Evolutionary conservation across 2,113 vertebrate species (phyloP).

Genomic region (pig (Sus scrofa)): DNA sequence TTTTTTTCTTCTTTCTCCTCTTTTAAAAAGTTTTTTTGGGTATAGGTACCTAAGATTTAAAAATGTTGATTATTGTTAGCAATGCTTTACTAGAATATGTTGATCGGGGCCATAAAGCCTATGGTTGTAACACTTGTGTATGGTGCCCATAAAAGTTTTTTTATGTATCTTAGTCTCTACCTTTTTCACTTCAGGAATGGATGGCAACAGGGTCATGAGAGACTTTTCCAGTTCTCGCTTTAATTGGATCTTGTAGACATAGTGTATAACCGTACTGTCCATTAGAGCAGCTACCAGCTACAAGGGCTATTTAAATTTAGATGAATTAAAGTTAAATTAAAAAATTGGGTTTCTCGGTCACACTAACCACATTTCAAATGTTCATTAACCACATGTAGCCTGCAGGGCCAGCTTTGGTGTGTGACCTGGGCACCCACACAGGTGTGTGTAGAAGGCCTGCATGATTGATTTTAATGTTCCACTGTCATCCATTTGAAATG

Average conservation of each 20-base stretch:
- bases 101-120: neutral
- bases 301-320: neutral
- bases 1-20: too few species aligned
- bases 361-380: neutral
- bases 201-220: neutral
- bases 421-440: fast-evolving
- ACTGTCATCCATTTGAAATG: neutral
- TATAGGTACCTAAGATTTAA: neutral
- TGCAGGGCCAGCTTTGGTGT: neutral
- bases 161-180: neutral
- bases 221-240: neutral
- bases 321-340: neutral
- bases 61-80: neutral
- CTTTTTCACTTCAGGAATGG: neutral
- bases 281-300: neutral
- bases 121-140: neutral
- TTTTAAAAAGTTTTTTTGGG: neutral
- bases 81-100: neutral
- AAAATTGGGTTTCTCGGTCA: neutral
- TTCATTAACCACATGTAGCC: neutral
- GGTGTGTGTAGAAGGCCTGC: too few species aligned
- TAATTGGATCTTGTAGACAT: neutral
- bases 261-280: neutral
- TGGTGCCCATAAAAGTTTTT: neutral
- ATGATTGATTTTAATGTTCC: neutral